Evolutionary conservation across 2,888 invertebrate species (phyloP), one percentile per base, ranked within the genome.

Genomic region (Sinodicranocentrus sp.): DNA sequence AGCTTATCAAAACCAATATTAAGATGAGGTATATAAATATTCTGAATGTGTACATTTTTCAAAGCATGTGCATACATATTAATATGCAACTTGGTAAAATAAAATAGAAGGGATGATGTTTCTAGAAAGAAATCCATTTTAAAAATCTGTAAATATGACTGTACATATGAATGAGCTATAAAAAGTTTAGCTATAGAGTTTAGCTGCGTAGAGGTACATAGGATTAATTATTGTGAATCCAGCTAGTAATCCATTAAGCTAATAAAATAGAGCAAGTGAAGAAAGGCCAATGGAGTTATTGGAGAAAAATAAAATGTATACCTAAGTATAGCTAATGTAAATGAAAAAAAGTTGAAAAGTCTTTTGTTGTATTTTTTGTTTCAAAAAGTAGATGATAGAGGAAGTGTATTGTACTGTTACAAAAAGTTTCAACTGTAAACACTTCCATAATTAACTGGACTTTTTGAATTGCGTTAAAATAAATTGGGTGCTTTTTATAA

Each of bases 401-500:
- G 61, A 61, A 33, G 26, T 61, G 15, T 26, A 61, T 26, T 25
- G 5, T 23, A 57, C 48, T 48, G 33, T 33, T 48, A 43, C 67
- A 67, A 23, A 39, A 67, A 23, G 6, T 54, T 54, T 54, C 28
- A 63, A 67, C 25, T 21, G 19, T 44, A 39, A n/a, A n/a, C 68
- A 44, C 25, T 48, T 71, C 61, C 61, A 15, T 13, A 28, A 28
- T 61, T 28, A 13, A 61, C 61, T 61, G 25, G 61, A 44, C 44
- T 52, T 52, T 71, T 72, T 39, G 39, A 71, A 59, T 73, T 67
- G 67, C 61, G 71, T 65, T 67, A 28, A 61, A 82, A 82, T 76
- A 82, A 82, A 82, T 76, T 82, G 68, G 82, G 82, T 75, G 75
- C 76, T 76, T 82, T 82, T 82, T 82, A 82, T 76, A 82, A 68